These are phyloP conservation scores for Rhodeus uyekii DNA, from an alignment of 2,797 vertebrate genomes.

Conservation along the genomic window DNA sequence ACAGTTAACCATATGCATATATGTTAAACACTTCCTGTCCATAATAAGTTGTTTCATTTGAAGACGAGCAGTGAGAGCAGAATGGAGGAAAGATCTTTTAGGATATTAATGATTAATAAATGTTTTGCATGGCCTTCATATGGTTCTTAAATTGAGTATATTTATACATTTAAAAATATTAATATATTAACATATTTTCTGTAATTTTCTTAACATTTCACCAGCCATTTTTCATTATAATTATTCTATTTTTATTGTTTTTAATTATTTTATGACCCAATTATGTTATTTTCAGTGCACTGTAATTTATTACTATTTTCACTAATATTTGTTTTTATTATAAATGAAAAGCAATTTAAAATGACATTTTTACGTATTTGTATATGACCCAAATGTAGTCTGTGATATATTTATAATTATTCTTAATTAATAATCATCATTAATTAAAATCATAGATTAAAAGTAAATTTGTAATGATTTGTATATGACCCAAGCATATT, in stretches of 20 bases:
- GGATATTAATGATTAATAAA: constrained; percentile 12
- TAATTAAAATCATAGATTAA: neutral
- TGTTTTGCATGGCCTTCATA: constrained; percentile 43
- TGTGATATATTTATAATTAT: neutral
- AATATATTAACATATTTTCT: neutral
- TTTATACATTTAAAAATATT: constrained; percentile 2
- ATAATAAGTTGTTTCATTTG: constrained; percentile 13
- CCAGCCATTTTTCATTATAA: neutral
- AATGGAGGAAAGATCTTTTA: constrained; percentile 3
- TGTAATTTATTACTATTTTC: neutral
- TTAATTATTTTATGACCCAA: neutral
- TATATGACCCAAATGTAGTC: neutral
- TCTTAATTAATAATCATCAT: neutral
- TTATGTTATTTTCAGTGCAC: neutral
- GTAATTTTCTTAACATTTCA: neutral
- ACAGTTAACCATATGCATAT: constrained; percentile 15
- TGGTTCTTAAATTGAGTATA: too few species aligned
- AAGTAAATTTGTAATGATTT: neutral
- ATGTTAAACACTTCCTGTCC: constrained; percentile 13
- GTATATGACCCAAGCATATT: neutral
- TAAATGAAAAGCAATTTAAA: neutral
- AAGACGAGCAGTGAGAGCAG: neutral
- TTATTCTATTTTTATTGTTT: neutral
- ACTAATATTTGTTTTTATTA: neutral
- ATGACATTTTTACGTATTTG: neutral